Evolutionary conservation across 2,113 vertebrate species (phyloP).

Genomic region (Abramis brama): DNA sequence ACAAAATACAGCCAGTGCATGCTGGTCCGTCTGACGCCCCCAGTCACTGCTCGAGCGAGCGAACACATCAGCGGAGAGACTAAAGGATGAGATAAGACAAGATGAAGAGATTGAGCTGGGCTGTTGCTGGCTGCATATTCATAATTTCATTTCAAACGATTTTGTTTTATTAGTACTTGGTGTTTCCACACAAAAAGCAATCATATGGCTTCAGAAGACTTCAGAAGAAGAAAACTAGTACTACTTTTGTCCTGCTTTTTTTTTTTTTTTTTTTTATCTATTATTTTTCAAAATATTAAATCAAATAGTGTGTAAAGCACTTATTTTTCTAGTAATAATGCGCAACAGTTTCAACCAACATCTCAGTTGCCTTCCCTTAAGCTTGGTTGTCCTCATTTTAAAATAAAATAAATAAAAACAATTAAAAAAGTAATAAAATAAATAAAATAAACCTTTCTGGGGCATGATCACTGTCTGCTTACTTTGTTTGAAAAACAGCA

Average conservation of each 20-base stretch:
- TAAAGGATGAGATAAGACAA: slow-evolving; percentile 33
- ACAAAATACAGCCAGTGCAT: slow-evolving; percentile 50
- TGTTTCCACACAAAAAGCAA: no score
- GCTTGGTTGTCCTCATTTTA: neutral
- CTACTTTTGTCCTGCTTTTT: no score
- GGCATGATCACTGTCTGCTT: neutral
- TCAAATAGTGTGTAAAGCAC: no score
- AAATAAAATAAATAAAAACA: neutral
- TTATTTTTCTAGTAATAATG: neutral
- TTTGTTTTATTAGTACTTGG: no score
- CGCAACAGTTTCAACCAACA: neutral
- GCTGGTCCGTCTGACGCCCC: slow-evolving; percentile 25
- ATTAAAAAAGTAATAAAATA: no score
- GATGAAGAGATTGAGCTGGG: slow-evolving; percentile 67
- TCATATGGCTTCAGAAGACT: no score
- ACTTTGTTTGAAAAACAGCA: neutral
- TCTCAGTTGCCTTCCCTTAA: neutral
- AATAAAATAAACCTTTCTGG: no score
- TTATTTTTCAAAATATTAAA: no score
- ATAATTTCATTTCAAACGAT: neutral
- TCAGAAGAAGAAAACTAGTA: no score
- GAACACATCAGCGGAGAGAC: slow-evolving; percentile 19
- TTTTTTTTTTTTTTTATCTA: no score
- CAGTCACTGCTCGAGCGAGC: slow-evolving; percentile 32
- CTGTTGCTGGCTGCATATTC: neutral